Evolutionary conservation across 2,888 invertebrate species (phyloP).

Genomic region (Pandemis cinnamomeana): DNA sequence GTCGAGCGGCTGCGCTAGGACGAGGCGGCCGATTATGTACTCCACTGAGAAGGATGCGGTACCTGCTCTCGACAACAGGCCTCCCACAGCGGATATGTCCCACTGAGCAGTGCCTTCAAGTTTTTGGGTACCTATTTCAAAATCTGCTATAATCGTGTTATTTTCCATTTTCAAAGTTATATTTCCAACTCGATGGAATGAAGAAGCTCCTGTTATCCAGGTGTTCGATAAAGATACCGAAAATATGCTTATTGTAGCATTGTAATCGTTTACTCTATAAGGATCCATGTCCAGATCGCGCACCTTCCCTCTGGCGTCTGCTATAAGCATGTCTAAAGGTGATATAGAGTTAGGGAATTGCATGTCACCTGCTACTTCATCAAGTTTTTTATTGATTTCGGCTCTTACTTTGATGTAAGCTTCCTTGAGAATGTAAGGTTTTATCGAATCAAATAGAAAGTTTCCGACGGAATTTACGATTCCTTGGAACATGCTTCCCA

Average conservation of each 20-base stretch:
- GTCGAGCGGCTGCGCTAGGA: constrained; percentile 90
- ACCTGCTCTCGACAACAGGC: constrained; percentile 88
- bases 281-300: constrained; percentile 89
- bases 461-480: constrained; percentile 90
- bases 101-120: constrained; percentile 91
- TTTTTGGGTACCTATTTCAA: constrained; percentile 92
- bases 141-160: constrained; percentile 86
- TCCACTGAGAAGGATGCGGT: constrained; percentile 91
- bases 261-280: constrained; percentile 88
- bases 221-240: constrained; percentile 89
- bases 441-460: constrained; percentile 90
- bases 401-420: constrained; percentile 87
- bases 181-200: constrained; percentile 92
- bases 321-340: constrained; percentile 90
- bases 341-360: constrained; percentile 90
- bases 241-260: constrained; percentile 88
- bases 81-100: constrained; percentile 89
- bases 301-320: constrained; percentile 87
- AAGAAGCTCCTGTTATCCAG: constrained; percentile 91
- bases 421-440: constrained; percentile 89
- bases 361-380: constrained; percentile 83
- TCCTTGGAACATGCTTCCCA: constrained; percentile 85
- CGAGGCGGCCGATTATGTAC: constrained; percentile 88
- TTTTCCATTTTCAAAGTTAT: constrained; percentile 89
- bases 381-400: constrained; percentile 88